Evolutionary conservation across 1,140 invertebrate genomes (phyloP), one percentile per base, ranked within the genome.

Genomic region (Drosophila kikkawai): DNA sequence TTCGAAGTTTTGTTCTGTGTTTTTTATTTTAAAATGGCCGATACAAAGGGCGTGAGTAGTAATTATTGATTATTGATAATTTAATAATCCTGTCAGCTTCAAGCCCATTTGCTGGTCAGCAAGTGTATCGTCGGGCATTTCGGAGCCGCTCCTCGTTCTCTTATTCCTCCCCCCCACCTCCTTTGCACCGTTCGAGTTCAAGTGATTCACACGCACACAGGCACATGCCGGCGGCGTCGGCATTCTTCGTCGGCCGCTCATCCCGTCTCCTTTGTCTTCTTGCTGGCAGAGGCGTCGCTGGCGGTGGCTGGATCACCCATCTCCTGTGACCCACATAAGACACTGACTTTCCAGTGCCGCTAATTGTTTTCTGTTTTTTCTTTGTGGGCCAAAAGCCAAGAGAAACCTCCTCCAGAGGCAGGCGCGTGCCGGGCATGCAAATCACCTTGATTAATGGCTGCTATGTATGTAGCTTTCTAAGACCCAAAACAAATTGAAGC

Each of bases 11-110:
- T 67, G 65, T 73, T 73, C 70, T 56, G 64, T 87, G 75, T 83
- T 82, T 83, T 82, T 87, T 87, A 79, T 87, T 87, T 88, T 83
- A 91, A 92, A 75, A 92, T 92, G 91, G 87, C 91, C 75, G 91
- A 92, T 74, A 92, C 91, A 67, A 91, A 91, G 87, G 87, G 91
- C 76, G 91, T 92, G 80, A 92, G 91, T 92, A 82, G 66, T 29
- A 22, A 44, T 51, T 22, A 51, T 58, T 34, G 32, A 32, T 22
- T 71, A 41, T 39, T 39, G 32, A 7, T 34, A 56, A 17, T 26
- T 56, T 7, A 11, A 56, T 11, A 56, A 39, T 7, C 0, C 8
- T 1, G 34, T 6, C 13, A 55, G 4, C 4, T 8, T 8, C 12
- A 36, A 66, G 34, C 11, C 3, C 11, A 5, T 7, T 17, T 5